Percentiles rank a stretch among this genome's conserved stretches.
These are phyloP conservation scores for Thumatha senex DNA, from an alignment of 2,888 invertebrate species.

Conservation along the genomic window DNA sequence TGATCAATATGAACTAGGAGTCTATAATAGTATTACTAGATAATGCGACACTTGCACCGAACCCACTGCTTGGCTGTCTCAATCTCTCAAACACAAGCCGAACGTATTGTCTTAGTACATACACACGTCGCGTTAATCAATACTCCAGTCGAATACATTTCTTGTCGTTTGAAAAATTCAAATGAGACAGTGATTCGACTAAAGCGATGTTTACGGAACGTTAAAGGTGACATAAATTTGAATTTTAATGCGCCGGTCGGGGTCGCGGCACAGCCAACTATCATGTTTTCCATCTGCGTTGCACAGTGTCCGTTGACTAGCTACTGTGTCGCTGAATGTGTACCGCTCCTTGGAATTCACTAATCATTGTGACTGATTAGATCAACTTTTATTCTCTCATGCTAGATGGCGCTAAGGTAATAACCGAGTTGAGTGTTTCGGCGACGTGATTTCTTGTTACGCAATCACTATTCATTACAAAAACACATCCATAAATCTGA, in stretches of 20 bases:
- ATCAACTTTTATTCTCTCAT: neutral
- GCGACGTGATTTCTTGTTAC: neutral
- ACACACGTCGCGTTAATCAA: constrained; percentile 9
- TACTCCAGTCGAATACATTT: constrained; percentile 12
- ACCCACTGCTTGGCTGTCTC: too few species aligned
- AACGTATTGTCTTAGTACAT: too few species aligned
- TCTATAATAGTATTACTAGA: too few species aligned
- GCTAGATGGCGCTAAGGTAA: constrained; percentile 15
- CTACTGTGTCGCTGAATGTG: neutral
- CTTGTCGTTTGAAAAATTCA: constrained; percentile 25
- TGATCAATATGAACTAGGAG: too few species aligned
- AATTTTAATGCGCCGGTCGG: constrained; percentile 43
- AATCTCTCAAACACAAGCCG: too few species aligned
- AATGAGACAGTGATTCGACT: constrained; percentile 42
- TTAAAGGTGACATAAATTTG: constrained; percentile 49
- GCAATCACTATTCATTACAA: constrained; percentile 1
- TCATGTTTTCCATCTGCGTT: constrained; percentile 8
- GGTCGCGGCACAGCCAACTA: constrained; percentile 15
- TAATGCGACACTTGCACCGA: too few species aligned
- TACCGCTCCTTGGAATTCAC: constrained; percentile 1
- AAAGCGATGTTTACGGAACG: constrained; percentile 44
- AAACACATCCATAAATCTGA: constrained; percentile 1
- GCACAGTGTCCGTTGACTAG: constrained; percentile 5
- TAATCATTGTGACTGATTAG: neutral
- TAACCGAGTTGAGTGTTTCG: neutral